A percentile compares a stretch with the other conserved stretches of the same genome.
Conservation (phyloP, 2,113 vertebrate genomes). For the Malurus alboscapulatus region DNA sequence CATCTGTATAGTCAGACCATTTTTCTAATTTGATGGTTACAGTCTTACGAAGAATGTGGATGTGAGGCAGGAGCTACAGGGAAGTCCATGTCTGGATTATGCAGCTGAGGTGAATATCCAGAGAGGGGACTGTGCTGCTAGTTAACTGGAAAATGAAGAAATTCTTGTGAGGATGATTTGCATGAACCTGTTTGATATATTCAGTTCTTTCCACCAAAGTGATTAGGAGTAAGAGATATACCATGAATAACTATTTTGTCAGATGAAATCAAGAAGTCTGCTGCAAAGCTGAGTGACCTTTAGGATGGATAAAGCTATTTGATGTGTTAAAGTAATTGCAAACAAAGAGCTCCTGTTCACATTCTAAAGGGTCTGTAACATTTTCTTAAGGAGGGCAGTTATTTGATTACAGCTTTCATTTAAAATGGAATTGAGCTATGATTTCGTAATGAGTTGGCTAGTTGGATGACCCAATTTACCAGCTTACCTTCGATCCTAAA, state of each 20-base stretch:
- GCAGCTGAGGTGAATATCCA: neutral
- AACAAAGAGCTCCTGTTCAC: neutral
- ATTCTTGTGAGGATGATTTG: neutral
- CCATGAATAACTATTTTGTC: neutral
- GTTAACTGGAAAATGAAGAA: neutral
- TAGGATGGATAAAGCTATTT: slow-evolving; percentile 3
- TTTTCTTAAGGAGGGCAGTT: neutral
- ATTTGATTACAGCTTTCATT: slow-evolving; percentile 8
- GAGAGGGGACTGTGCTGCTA: neutral
- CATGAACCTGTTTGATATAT: neutral
- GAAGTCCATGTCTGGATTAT: neutral
- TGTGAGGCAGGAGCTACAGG: neutral
- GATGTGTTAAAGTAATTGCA: slow-evolving; percentile 32
- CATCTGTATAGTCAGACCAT: neutral
- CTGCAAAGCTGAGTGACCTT: slow-evolving; percentile 16
- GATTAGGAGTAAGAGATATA: neutral
- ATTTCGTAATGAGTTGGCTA: neutral
- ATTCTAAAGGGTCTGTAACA: neutral
- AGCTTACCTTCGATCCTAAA: neutral
- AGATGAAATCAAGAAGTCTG: slow-evolving; percentile 17
- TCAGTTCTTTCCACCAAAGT: neutral
- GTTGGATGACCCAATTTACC: neutral
- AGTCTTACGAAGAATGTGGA: neutral
- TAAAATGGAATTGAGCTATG: neutral
- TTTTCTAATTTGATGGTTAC: slow-evolving; percentile 18